Percentiles rank a stretch among this genome's conserved stretches.
phyloP scores from a whole-genome alignment of 2,113 vertebrate species.

The Syngnathus floridae region DNA sequence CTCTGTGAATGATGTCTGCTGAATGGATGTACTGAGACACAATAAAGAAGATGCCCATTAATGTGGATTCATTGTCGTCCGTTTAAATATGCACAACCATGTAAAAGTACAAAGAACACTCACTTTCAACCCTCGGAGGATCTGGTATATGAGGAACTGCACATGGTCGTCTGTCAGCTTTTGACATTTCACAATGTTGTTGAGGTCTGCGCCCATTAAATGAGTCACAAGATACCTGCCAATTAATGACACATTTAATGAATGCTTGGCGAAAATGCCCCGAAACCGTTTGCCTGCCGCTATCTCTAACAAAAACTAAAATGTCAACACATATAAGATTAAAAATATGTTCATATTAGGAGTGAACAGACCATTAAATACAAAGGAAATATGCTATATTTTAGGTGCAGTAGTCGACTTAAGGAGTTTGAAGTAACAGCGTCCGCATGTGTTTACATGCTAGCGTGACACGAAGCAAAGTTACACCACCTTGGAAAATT shows the following conservation, averaged over 20 bases:
- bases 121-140: conserved; percentile 95
- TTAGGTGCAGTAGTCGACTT: no score
- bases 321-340: conserved; percentile 32
- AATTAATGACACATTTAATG: conserved; percentile 14
- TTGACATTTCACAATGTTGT: conserved; percentile 99
- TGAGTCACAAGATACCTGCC: conserved; percentile 94
- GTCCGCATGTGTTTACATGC: no score
- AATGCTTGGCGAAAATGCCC: conserved; percentile 4
- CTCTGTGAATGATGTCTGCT: conserved; percentile 97
- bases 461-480: conserved; percentile 26
- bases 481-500: conserved; percentile 43
- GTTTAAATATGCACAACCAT: not conserved
- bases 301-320: conserved; percentile 28
- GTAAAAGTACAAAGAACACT: not conserved
- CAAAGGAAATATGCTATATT: no score
- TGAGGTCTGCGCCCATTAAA: conserved; percentile 97
- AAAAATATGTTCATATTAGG: not conserved
- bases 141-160: conserved; percentile 98
- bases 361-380: no score
- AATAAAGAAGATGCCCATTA: conserved; percentile 17
- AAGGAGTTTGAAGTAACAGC: no score
- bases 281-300: conserved; percentile 25
- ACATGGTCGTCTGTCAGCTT: conserved; percentile 98
- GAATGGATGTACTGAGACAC: conserved; percentile 92
- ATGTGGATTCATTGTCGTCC: not conserved